These are phyloP conservation scores for Chelon auratus DNA, from an alignment of 2,797 vertebrate species.

Conservation along the genomic window DNA sequence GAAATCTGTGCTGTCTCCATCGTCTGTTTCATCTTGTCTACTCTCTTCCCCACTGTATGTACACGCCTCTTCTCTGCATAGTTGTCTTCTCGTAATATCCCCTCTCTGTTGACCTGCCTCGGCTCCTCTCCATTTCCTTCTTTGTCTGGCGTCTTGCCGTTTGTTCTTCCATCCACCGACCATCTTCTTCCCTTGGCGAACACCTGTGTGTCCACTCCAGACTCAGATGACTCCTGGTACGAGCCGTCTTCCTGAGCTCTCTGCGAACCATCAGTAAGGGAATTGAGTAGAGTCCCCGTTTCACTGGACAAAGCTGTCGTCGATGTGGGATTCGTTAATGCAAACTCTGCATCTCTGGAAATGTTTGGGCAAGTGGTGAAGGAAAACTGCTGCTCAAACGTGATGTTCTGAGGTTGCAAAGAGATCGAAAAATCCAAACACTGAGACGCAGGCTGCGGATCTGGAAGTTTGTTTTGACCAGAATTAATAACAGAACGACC, in stretches of 20 bases:
- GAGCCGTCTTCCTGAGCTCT: background rate
- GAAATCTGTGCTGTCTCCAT: constrained; percentile 45
- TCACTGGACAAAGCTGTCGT: background rate
- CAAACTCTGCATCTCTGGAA: constrained; percentile 7
- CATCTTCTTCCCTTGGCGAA: background rate
- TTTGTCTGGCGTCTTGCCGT: background rate
- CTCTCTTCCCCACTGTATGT: constrained; percentile 35
- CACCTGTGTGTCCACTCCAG: background rate
- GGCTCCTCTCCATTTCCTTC: background rate
- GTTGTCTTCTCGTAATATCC: background rate
- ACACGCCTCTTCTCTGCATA: background rate
- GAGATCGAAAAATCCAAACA: background rate
- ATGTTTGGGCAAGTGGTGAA: background rate
- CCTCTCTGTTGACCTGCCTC: background rate
- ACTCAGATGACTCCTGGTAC: background rate
- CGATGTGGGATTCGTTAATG: constrained; percentile 3
- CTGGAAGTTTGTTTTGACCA: background rate
- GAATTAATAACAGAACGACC: background rate
- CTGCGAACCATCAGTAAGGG: background rate
- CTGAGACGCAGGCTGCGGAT: background rate
- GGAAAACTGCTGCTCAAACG: background rate
- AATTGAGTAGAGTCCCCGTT: fast-evolving
- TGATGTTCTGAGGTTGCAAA: constrained; percentile 6
- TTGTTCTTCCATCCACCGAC: background rate
- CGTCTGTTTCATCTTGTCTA: constrained; percentile 38